Evolutionary conservation across 2,888 invertebrate species (phyloP), one percentile per base, ranked within the genome.

Genomic region (Athetis lepigone): DNA sequence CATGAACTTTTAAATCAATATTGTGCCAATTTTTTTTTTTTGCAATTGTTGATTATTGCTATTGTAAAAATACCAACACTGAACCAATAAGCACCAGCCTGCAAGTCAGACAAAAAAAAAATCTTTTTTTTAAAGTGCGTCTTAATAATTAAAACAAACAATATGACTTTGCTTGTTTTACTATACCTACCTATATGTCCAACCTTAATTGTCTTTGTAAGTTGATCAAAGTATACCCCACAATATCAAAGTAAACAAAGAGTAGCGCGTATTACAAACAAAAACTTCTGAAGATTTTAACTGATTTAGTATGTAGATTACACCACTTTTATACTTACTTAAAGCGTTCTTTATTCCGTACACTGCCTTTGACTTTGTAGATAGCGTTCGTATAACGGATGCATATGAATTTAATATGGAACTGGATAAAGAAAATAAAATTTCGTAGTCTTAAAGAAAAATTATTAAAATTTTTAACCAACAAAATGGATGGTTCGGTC

Each of bases 271-370:
- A 36, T 43, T 11, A 9, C 19, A 33, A 16, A 39, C 29, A 66
- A 19, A 7, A 42, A 40, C 13, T 60, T 39, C 47, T 43, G 29
- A 60, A 52, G 40, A 7, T 23, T 47, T 51, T 59, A 51, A 55
- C 59, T 56, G 43, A 57, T 70, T 63, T 51, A 47, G 27, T 57
- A 76, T 60, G 77, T 16, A 60, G 47, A 71, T 63, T 66, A 50
- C 9, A 36, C 52, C 42, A 42, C 21, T 46, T 59, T 60, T 45
- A 54, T 56, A 25, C 42, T 45, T 45, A 19, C n/a, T n/a, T n/a
- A 56, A 66, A 59, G 23, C 27, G 19, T 37, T 49, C 6, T 52
- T 46, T 51, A 56, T 49, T 56, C 11, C 21, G 36, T 37, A 37
- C 46, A 25, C 19, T 13, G 2, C 8, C 36, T 40, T 51, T 13